These are phyloP conservation scores for Pocillopora meandrina DNA, from an alignment of 92 coral and sea anemone genomes.

Conservation along the genomic window DNA sequence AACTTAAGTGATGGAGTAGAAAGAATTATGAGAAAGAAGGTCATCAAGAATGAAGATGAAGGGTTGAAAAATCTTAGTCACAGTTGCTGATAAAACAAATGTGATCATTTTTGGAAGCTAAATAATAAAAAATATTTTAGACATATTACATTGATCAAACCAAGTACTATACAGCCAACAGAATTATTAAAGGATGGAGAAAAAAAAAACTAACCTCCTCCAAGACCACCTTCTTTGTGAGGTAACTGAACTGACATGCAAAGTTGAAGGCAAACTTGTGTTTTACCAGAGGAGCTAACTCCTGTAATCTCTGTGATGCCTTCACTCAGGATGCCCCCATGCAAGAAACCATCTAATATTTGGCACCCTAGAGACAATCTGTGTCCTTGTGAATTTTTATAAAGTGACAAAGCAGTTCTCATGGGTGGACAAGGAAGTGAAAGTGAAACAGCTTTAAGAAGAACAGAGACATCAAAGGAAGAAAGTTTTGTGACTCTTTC, in stretches of 20 bases:
- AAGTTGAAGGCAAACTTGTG: slow-evolving; percentile 90
- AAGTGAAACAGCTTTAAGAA: slow-evolving; percentile 71
- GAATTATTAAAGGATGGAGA: background rate
- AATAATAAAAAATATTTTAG: background rate
- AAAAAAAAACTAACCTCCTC: slow-evolving; percentile 67
- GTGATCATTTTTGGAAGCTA: too few species aligned
- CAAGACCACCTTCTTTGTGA: slow-evolving; percentile 71
- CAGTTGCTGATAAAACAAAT: too few species aligned
- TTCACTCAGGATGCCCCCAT: slow-evolving; percentile 79
- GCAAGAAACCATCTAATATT: slow-evolving; percentile 64
- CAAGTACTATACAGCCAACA: background rate
- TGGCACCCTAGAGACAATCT: slow-evolving; percentile 80
- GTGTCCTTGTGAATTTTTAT: slow-evolving; percentile 14
- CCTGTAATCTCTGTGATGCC: slow-evolving; percentile 94
- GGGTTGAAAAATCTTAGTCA: background rate
- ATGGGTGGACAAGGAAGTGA: slow-evolving; percentile 69
- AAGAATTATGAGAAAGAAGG: background rate
- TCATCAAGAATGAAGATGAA: background rate
- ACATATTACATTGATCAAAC: background rate
- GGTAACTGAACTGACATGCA: slow-evolving; percentile 94
- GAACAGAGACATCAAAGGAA: slow-evolving; percentile 64
- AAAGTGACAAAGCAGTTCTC: slow-evolving; percentile 76
- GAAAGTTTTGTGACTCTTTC: slow-evolving; percentile 83
- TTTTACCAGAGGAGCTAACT: slow-evolving; percentile 92
- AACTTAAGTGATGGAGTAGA: too few species aligned